These are phyloP conservation scores for Fabriciana adippe DNA, from an alignment of 2,888 invertebrate genomes.

Conservation along the genomic window DNA sequence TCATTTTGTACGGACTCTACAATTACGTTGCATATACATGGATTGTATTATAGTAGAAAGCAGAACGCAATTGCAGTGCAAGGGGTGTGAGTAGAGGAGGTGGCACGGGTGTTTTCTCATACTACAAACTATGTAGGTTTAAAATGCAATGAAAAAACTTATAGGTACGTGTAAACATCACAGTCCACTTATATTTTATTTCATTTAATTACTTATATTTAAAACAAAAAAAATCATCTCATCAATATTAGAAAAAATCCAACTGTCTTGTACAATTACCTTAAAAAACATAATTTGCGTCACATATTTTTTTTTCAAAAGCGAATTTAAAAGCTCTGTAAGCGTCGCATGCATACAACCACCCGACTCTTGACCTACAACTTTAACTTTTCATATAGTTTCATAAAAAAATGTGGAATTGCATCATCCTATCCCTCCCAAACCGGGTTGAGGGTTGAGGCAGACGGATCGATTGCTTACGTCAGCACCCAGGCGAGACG, in stretches of 20 bases:
- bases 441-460: constrained; percentile 47
- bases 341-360: background rate
- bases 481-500: constrained; percentile 58
- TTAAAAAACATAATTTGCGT: no score
- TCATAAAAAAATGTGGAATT: constrained; percentile 49
- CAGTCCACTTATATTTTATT: no score
- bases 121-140: constrained; percentile 3
- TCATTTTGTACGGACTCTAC: constrained; percentile 4
- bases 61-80: constrained; percentile 32
- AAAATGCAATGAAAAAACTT: constrained; percentile 10
- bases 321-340: background rate
- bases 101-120: constrained; percentile 17
- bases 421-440: constrained; percentile 63
- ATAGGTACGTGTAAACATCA: background rate
- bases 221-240: no score
- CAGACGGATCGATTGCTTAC: constrained; percentile 78
- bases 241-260: no score
- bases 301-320: background rate
- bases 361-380: constrained; percentile 28
- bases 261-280: no score
- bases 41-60: constrained; percentile 10
- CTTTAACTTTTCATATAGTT: constrained; percentile 29
- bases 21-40: background rate
- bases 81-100: constrained; percentile 13
- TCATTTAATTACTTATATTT: no score